Conservation (phyloP, 2,113 vertebrate genomes). For the Chascanopsetta lugubris region DNA sequence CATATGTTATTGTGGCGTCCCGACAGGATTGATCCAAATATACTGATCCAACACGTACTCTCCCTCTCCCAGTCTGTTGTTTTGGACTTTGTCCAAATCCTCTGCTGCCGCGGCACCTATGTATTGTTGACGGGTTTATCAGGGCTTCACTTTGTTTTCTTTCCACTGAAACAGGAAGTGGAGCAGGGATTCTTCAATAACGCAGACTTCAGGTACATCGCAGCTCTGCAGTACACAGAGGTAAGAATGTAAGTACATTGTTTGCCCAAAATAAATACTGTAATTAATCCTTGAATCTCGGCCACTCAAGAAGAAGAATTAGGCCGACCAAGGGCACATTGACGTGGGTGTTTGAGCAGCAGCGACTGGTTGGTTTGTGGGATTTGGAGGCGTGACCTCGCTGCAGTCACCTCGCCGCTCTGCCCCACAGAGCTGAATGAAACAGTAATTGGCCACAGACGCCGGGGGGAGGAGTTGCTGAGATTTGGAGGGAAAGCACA, state of each 20-base stretch:
- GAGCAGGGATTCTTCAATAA: no score
- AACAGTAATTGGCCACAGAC: conserved; percentile 32
- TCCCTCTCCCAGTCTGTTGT: no score
- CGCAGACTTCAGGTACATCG: no score
- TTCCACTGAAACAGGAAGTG: neutral
- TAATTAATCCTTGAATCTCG: neutral
- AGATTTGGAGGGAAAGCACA: conserved; percentile 36
- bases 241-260: no score
- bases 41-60: no score
- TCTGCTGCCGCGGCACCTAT: no score
- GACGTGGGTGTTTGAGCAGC: neutral
- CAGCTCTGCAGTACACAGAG: no score
- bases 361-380: conserved; percentile 3
- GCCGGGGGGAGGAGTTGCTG: conserved; percentile 17
- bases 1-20: no score
- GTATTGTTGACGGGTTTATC: no score
- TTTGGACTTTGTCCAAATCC: no score
- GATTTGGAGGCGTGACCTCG: conserved; percentile 2
- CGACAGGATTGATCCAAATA: no score
- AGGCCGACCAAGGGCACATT: conserved; percentile 16
- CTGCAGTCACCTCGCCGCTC: conserved; percentile 1
- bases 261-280: neutral
- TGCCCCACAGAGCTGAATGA: conserved; percentile 5
- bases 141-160: no score
- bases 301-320: neutral